These are phyloP conservation scores for Drosophila fuyamai DNA, from an alignment of 1,140 invertebrate genomes.

Conservation along the genomic window DNA sequence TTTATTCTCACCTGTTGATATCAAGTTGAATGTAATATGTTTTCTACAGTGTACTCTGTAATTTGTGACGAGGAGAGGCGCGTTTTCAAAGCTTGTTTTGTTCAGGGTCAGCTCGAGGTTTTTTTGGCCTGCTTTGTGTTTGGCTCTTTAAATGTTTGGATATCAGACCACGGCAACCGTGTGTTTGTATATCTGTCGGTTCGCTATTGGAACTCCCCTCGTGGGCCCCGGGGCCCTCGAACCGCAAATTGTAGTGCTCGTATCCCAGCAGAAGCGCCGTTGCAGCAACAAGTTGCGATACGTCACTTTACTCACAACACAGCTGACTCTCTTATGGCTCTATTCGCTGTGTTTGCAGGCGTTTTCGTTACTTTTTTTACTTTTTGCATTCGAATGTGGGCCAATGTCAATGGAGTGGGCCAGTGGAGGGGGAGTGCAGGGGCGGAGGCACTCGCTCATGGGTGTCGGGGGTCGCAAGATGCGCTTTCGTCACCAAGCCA, in stretches of 20 bases:
- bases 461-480: constrained; percentile 76
- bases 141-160: constrained; percentile 40
- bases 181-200: constrained; percentile 28
- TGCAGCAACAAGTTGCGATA: constrained; percentile 60
- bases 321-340: constrained; percentile 27
- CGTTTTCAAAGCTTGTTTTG: constrained; percentile 48
- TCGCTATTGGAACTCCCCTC: constrained; percentile 18
- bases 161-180: constrained; percentile 21
- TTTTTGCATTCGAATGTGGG: constrained; percentile 80
- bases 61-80: constrained; percentile 45
- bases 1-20: constrained; percentile 15
- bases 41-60: constrained; percentile 21
- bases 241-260: constrained; percentile 6
- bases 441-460: constrained; percentile 60
- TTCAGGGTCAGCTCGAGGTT: constrained; percentile 49
- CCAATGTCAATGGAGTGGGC: constrained; percentile 76
- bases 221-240: neutral
- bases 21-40: neutral
- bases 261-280: constrained; percentile 42
- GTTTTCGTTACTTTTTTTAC: constrained; percentile 32
- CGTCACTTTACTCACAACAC: constrained; percentile 35
- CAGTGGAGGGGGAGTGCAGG: constrained; percentile 60
- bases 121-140: constrained; percentile 45
- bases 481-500: constrained; percentile 54
- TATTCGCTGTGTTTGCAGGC: constrained; percentile 25